A percentile compares a stretch with the other conserved stretches of the same genome.
Conservation (phyloP, 2,113 vertebrate genomes). For the Callocephalon fimbriatum region DNA sequence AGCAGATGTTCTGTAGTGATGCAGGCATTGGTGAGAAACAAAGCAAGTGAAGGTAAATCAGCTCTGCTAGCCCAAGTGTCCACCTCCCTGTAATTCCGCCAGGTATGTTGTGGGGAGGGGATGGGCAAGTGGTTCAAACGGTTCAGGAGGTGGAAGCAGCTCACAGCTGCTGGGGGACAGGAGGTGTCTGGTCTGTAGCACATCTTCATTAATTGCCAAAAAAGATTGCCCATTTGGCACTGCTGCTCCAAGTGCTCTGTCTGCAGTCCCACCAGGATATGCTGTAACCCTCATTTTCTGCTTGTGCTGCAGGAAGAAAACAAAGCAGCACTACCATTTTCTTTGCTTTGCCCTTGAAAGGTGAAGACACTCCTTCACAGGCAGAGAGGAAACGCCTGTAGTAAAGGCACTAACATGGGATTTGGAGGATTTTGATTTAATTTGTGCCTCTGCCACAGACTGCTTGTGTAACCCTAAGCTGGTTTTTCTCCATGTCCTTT, state of each 20-base stretch:
- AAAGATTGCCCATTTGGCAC: neutral
- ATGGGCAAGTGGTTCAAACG: neutral
- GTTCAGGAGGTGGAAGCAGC: neutral
- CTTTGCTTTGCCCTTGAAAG: neutral
- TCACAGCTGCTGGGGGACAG: neutral
- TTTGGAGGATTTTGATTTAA: neutral
- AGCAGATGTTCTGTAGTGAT: constrained; percentile 3
- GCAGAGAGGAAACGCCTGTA: neutral
- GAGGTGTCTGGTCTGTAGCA: neutral
- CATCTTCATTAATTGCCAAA: neutral
- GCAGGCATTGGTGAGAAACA: neutral
- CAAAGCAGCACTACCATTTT: neutral
- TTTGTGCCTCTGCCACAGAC: neutral
- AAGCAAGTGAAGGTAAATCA: neutral
- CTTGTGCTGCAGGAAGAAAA: neutral
- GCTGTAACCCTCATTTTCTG: neutral
- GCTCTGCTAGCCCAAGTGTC: neutral
- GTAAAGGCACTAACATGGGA: neutral
- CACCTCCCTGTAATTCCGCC: neutral
- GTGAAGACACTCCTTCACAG: neutral
- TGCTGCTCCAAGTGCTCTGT: neutral
- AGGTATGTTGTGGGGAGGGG: neutral
- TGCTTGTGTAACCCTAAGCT: neutral
- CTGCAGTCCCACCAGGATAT: neutral
- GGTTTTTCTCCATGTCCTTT: neutral